phyloP scores from a whole-genome alignment of 2,797 vertebrate genomes.

The Luscinia luscinia region DNA sequence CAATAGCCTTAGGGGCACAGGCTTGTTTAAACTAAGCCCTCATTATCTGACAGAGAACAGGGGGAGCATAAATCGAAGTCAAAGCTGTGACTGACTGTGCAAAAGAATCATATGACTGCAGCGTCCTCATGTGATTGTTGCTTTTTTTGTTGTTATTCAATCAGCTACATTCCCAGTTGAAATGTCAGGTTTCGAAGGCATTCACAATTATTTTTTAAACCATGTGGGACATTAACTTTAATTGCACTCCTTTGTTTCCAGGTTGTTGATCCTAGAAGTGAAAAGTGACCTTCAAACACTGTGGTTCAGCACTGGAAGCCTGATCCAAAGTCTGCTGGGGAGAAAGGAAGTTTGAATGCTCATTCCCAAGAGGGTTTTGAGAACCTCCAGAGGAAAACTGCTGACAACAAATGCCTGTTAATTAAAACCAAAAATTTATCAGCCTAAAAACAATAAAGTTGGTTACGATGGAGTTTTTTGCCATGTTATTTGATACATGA shows the following conservation, averaged over 20 bases:
- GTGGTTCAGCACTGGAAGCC: background rate
- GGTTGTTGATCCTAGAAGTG: constrained; percentile 24
- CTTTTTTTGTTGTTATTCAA: constrained; percentile 24
- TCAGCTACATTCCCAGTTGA: constrained; percentile 14
- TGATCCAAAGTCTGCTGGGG: background rate
- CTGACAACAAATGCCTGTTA: constrained; percentile 50
- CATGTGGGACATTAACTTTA: constrained; percentile 8
- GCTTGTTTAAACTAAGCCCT: constrained; percentile 58
- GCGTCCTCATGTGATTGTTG: constrained; percentile 41
- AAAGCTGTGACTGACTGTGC: constrained; percentile 36
- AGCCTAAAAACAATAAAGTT: constrained; percentile 50
- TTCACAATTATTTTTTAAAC: constrained; percentile 31
- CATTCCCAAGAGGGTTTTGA: background rate
- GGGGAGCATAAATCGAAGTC: constrained; percentile 21
- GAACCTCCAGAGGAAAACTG: constrained; percentile 31
- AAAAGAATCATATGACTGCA: constrained; percentile 64
- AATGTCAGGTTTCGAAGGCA: constrained; percentile 56
- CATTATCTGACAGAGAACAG: constrained; percentile 42
- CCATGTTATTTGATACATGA: constrained; percentile 57
- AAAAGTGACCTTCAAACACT: background rate
- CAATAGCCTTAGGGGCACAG: background rate
- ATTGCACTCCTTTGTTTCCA: constrained; percentile 42
- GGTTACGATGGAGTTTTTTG: constrained; percentile 21
- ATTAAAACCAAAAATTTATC: constrained; percentile 68
- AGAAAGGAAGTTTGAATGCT: background rate